Evolutionary conservation across 2,888 invertebrate genomes (phyloP).

Genomic region (Molorchus minor): DNA sequence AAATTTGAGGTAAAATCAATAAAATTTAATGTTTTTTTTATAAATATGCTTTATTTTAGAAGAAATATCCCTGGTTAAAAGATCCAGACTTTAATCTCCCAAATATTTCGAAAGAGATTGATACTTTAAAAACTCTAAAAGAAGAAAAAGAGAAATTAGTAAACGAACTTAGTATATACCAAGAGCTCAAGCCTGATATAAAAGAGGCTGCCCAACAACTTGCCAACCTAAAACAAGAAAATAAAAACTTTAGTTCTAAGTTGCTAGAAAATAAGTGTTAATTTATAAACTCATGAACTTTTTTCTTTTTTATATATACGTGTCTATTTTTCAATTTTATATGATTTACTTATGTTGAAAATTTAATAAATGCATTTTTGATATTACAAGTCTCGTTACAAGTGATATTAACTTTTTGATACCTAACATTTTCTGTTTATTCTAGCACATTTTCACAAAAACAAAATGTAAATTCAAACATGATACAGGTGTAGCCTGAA

Average conservation of each 20-base stretch:
- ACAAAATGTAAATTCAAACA: too few species aligned
- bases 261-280: constrained; percentile 29
- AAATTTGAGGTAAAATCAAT: constrained; percentile 52
- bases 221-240: constrained; percentile 50
- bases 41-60: background rate
- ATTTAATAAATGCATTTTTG: constrained; percentile 20
- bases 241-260: constrained; percentile 39
- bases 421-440: too few species aligned
- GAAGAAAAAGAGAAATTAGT: constrained; percentile 50
- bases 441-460: too few species aligned
- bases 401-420: too few species aligned
- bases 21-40: too few species aligned
- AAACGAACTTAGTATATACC: constrained; percentile 51
- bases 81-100: constrained; percentile 51
- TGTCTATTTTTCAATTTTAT: constrained; percentile 24
- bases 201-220: constrained; percentile 55
- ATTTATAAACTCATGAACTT: constrained; percentile 16
- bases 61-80: constrained; percentile 48
- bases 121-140: constrained; percentile 46
- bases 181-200: constrained; percentile 55
- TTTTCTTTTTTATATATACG: constrained; percentile 16
- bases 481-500: too few species aligned
- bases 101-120: constrained; percentile 52
- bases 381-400: too few species aligned
- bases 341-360: constrained; percentile 14